Conservation (phyloP, 2,797 vertebrate species). For the Rhinogobio ventralis region DNA sequence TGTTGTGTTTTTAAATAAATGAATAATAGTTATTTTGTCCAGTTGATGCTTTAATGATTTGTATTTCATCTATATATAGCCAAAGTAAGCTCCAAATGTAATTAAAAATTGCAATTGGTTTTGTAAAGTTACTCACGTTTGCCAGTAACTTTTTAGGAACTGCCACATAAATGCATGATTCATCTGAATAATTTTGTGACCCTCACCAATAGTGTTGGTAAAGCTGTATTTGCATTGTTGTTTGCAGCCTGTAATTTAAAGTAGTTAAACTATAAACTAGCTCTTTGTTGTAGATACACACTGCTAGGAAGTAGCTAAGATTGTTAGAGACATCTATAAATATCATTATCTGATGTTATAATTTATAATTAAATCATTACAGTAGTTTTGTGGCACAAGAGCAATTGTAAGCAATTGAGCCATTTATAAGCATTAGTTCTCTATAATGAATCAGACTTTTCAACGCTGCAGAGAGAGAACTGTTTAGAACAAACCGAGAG, state of each 20-base stretch:
- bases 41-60: not conserved
- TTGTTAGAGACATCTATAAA: no score
- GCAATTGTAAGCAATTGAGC: no score
- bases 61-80: not conserved
- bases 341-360: not conserved
- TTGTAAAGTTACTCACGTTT: not conserved
- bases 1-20: constrained; percentile 11
- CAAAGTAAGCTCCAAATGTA: not conserved
- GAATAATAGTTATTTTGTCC: not conserved
- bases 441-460: not conserved
- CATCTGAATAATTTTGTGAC: not conserved
- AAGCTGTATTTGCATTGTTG: not conserved
- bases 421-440: not conserved
- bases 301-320: not conserved
- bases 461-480: not conserved
- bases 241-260: not conserved
- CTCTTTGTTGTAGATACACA: not conserved
- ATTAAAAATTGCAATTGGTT: not conserved
- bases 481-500: not conserved
- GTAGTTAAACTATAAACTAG: not conserved
- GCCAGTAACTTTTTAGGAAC: not conserved
- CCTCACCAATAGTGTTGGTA: not conserved
- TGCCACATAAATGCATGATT: no score
- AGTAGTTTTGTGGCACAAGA: not conserved
- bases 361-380: not conserved